phyloP scores from a whole-genome alignment of 2,113 vertebrate genomes.

The Alectura lathami region DNA sequence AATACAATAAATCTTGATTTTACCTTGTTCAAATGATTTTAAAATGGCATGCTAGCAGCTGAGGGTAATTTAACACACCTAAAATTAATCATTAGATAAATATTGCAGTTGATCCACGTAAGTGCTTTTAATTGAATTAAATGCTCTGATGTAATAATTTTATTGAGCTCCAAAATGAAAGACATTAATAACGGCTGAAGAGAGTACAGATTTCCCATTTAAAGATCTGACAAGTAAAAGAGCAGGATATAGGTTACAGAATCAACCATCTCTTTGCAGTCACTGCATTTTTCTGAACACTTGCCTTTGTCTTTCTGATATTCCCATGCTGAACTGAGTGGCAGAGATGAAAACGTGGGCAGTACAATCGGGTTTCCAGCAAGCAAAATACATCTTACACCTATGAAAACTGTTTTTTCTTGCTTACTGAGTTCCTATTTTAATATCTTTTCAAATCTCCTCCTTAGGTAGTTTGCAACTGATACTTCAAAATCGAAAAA shows the following conservation, averaged over 20 bases:
- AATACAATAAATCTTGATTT: background rate
- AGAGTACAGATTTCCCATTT: background rate
- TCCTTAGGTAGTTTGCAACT: background rate
- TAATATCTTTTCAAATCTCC: background rate
- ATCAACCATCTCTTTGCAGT: background rate
- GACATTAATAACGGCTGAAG: background rate
- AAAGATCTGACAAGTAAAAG: background rate
- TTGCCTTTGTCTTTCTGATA: background rate
- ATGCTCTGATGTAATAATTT: background rate
- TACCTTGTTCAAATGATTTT: background rate
- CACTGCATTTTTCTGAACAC: background rate
- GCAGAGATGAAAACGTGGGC: background rate
- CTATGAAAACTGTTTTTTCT: background rate
- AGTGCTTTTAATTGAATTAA: conserved; percentile 13
- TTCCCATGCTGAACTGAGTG: background rate
- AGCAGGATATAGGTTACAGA: background rate
- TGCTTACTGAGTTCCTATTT: background rate
- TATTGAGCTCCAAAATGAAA: background rate
- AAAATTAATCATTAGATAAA: background rate
- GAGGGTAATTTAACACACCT: background rate
- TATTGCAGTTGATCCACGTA: background rate
- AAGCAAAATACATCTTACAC: background rate
- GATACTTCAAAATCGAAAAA: background rate
- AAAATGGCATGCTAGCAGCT: background rate
- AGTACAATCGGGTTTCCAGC: background rate